Evolutionary conservation across 2,888 invertebrate genomes (phyloP), one percentile per base, ranked within the genome.

Genomic region (Amiota minor): DNA sequence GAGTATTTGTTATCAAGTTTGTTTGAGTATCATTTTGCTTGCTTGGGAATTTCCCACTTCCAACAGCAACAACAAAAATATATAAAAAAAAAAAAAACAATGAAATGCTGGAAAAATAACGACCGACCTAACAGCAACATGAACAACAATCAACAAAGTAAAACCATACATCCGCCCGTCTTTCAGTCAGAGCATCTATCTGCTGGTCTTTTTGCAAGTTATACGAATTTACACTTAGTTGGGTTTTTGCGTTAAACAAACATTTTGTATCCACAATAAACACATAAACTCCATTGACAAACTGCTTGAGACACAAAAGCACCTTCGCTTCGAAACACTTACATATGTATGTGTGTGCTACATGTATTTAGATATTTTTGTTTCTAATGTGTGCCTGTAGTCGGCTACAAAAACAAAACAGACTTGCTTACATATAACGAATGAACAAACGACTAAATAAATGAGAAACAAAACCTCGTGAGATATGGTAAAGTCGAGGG

Each of bases 11-110:
- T 45, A n/a, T 49, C 46, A 49, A 35, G 46, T 61, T 55, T 49
- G 18, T 70, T 65, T 55, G 67, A 59, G 59, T 53, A 68, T 61
- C 71, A 45, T 73, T 75, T 59, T 72, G 77, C 71, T 75, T 74
- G 72, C 75, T 20, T 71, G 53, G n/a, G n/a, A n/a, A 53, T 4
- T 53, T n/a, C 12, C 53, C 53, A 53, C 9, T 53, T 4, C 2
- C 35, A 55, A 16, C 46, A 20, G 1, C 14, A 53, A 11, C 16
- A 65, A 71, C 71, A 75, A 73, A 56, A 62, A 64, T 46, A 62
- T 1, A n/a, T n/a, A 55, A 55, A 55, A 55, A 55, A 55, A 16
- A 55, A 11, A 14, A 55, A 8, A 18, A 18, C 18, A 20, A 18
- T 11, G 23, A 35, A 23, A 6, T 14, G 23, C 14, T 14, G 10